Evolutionary conservation across 35 echinoderm and acorn worm species (phyloP).

Genomic region (Chiridota heheva): DNA sequence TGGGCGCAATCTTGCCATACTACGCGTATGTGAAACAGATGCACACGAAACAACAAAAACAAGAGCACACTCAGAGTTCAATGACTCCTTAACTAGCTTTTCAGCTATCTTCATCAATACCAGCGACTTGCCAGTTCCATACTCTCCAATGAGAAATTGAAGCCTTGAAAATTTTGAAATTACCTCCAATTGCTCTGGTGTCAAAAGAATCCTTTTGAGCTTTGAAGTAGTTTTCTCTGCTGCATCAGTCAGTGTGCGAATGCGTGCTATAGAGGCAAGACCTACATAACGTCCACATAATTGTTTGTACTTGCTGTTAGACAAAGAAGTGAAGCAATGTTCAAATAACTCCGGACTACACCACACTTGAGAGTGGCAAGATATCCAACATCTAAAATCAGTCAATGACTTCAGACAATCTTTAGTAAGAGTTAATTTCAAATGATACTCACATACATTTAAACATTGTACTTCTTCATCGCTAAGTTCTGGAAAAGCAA

Average conservation of each 20-base stretch:
- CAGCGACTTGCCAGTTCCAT: conserved; percentile 52
- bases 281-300: conserved; percentile 62
- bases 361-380: background rate
- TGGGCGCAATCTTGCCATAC: conserved; percentile 36
- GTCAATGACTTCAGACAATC: background rate
- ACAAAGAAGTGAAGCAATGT: no score
- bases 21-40: conserved; percentile 43
- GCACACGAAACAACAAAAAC: conserved; percentile 48
- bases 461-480: background rate
- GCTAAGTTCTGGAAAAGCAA: conserved; percentile 48
- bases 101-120: conserved; percentile 43
- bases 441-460: conserved; percentile 36
- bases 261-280: conserved; percentile 42
- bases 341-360: background rate
- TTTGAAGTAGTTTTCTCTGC: conserved; percentile 43
- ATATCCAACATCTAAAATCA: background rate
- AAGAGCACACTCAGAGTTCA: background rate
- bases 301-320: conserved; percentile 28
- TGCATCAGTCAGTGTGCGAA: conserved; percentile 50
- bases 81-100: background rate
- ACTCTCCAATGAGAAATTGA: conserved; percentile 28
- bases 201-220: conserved; percentile 49
- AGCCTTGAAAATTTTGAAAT: background rate
- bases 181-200: conserved; percentile 41
- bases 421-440: background rate